Conservation (phyloP, 2,113 vertebrate species). For the Agapornis roseicollis region DNA sequence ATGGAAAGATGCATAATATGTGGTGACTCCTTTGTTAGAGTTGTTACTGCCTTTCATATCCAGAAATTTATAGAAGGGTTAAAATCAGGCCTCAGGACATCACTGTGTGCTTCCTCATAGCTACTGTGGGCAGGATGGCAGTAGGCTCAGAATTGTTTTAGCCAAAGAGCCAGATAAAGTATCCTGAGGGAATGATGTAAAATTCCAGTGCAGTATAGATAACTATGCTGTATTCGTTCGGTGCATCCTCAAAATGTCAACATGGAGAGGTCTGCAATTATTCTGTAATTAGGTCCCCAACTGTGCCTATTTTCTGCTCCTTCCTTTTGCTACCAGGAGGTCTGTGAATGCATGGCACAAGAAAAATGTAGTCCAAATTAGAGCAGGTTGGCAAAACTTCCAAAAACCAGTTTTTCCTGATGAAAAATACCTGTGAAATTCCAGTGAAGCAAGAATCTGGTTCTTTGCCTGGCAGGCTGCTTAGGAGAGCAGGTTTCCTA, state of each 20-base stretch:
- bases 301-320: background rate
- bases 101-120: background rate
- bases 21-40: background rate
- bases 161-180: background rate
- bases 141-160: background rate
- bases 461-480: background rate
- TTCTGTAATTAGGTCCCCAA: background rate
- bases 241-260: background rate
- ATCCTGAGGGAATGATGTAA: background rate
- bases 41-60: background rate
- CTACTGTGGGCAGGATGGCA: background rate
- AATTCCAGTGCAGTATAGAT: background rate
- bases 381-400: background rate
- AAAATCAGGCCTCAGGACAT: background rate
- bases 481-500: background rate
- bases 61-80: background rate
- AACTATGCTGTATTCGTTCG: background rate
- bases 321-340: background rate
- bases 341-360: background rate
- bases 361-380: background rate
- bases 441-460: background rate
- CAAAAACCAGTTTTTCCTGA: background rate
- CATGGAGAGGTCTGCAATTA: background rate
- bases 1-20: background rate
- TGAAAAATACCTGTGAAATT: background rate